Evolutionary conservation across 2,888 invertebrate genomes (phyloP).

Genomic region (Chirona hameri): DNA sequence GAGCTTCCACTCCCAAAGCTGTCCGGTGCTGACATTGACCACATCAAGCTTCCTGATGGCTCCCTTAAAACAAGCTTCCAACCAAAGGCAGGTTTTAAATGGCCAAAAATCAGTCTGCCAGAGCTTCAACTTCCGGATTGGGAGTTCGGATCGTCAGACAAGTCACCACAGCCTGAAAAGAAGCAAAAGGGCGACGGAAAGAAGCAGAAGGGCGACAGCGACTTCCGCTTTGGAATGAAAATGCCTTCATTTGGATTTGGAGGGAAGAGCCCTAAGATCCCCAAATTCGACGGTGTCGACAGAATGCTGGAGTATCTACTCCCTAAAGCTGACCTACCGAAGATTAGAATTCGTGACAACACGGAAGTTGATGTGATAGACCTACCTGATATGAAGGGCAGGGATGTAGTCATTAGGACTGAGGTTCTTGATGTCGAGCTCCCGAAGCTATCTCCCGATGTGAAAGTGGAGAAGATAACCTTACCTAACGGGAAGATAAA

Average conservation of each 20-base stretch:
- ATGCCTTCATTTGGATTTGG: conserved; percentile 4
- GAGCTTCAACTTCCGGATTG: neutral
- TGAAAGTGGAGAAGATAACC: neutral
- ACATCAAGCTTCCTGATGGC: neutral
- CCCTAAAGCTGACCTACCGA: neutral
- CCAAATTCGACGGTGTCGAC: neutral
- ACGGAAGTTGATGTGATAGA: conserved; percentile 2
- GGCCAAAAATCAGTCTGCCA: neutral
- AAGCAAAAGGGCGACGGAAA: neutral
- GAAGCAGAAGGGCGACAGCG: neutral
- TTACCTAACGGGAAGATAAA: neutral
- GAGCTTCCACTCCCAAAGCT: neutral
- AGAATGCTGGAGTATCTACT: neutral
- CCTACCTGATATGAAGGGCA: neutral
- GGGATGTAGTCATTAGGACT: neutral
- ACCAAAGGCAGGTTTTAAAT: neutral
- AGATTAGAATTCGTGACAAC: neutral
- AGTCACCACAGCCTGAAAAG: neutral
- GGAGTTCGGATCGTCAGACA: neutral
- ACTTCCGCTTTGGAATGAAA: conserved; percentile 1
- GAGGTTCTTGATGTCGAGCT: neutral
- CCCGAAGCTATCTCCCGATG: neutral
- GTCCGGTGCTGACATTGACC: neutral
- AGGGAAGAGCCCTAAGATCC: neutral
- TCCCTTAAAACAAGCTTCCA: neutral